Evolutionary conservation across 2,113 vertebrate species (phyloP).

Genomic region (Nyctereutes procyonoides): DNA sequence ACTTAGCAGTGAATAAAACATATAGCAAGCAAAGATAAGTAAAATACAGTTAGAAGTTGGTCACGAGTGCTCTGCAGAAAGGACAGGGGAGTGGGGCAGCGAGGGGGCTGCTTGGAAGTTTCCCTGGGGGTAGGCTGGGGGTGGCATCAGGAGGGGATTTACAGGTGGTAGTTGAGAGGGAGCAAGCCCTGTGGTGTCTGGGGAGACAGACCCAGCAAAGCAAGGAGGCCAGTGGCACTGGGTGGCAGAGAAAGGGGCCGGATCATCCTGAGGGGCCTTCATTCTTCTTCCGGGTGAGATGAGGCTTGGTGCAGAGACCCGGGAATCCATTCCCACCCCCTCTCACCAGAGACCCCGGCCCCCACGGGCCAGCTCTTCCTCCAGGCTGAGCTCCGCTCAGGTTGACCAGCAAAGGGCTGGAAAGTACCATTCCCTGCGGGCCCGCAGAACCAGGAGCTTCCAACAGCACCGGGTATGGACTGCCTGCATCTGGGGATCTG

Average conservation of each 20-base stretch:
- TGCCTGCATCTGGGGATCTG: neutral
- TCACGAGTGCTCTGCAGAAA: neutral
- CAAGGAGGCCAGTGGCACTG: neutral
- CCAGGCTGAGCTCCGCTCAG: neutral
- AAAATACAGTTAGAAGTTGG: neutral
- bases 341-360: neutral
- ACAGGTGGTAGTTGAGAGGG: neutral
- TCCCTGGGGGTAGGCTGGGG: neutral
- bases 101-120: neutral
- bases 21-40: accelerated
- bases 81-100: neutral
- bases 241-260: neutral
- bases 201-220: neutral
- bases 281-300: neutral
- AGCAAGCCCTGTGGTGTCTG: neutral
- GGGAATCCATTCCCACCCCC: no score
- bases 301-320: no score
- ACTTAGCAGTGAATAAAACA: accelerated
- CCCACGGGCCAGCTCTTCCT: neutral
- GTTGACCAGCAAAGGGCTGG: neutral
- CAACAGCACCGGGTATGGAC: neutral
- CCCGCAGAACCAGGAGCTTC: neutral
- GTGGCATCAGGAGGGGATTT: neutral
- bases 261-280: accelerated
- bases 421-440: no score